phyloP scores from a whole-genome alignment of 2,113 vertebrate species.

The Prionailurus viverrinus region DNA sequence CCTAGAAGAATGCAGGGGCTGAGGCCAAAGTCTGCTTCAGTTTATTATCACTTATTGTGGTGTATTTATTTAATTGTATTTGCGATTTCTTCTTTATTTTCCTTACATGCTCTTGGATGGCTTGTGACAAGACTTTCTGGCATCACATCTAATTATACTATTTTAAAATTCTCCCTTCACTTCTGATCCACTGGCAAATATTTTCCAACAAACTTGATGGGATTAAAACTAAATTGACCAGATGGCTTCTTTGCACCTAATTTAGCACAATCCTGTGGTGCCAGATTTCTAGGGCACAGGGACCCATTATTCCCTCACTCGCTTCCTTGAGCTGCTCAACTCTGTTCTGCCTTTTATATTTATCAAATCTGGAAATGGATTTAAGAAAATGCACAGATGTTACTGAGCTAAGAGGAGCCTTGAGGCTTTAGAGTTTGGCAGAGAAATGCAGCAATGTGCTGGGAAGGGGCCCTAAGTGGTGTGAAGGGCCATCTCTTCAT shows the following conservation, averaged over 20 bases:
- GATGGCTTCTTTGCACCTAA: conserved; percentile 77
- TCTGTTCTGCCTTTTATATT: conserved; percentile 61
- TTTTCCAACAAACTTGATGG: conserved; percentile 66
- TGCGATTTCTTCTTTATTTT: conserved; percentile 68
- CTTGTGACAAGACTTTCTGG: conserved; percentile 66
- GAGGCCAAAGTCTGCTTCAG: conserved; percentile 61
- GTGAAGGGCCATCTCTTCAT: not conserved
- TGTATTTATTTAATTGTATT: conserved; percentile 74
- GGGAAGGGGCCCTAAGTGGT: conserved; percentile 39
- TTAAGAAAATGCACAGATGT: conserved; percentile 71
- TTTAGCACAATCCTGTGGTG: conserved; percentile 59
- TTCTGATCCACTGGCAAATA: conserved; percentile 50
- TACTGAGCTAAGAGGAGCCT: conserved; percentile 49
- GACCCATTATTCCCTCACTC: conserved; percentile 47
- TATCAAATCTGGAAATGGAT: conserved; percentile 70
- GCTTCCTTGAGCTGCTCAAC: conserved; percentile 32
- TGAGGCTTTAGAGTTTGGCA: conserved; percentile 63
- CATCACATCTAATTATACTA: conserved; percentile 71
- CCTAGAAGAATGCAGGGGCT: conserved; percentile 26
- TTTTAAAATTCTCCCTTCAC: conserved; percentile 73
- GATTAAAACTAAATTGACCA: conserved; percentile 79
- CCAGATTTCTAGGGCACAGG: conserved; percentile 72
- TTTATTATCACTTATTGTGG: conserved; percentile 73
- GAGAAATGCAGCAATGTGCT: not conserved
- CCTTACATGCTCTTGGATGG: conserved; percentile 60